Conservation (phyloP, 2,888 invertebrate genomes). For the Nemoura dubitans region DNA sequence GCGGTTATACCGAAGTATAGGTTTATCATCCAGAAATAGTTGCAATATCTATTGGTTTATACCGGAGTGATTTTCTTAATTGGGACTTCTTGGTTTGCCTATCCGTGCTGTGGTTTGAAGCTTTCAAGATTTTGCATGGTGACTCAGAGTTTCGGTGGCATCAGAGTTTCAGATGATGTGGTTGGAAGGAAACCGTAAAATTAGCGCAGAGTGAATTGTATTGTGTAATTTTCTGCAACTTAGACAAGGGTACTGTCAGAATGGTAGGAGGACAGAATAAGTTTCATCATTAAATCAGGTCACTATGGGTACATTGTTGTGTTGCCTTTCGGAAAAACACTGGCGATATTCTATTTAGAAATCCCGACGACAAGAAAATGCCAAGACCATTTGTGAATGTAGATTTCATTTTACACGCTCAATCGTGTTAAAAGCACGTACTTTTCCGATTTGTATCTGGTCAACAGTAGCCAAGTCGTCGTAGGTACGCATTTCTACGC, state of each 20-base stretch:
- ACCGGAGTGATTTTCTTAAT: too few species aligned
- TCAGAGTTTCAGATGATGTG: too few species aligned
- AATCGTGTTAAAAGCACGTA: not conserved
- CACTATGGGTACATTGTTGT: not conserved
- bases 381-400: not conserved
- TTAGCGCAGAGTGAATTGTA: not conserved
- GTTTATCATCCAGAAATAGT: not conserved
- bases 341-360: not conserved
- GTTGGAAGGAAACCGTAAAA: too few species aligned
- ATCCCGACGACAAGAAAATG: not conserved
- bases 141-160: too few species aligned
- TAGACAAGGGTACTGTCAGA: not conserved
- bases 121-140: too few species aligned
- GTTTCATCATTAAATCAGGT: not conserved
- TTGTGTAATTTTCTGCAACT: not conserved
- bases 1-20: not conserved
- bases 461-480: not conserved
- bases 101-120: too few species aligned
- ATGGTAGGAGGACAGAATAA: not conserved
- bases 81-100: too few species aligned
- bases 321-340: not conserved
- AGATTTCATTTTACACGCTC: not conserved
- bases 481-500: not conserved
- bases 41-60: too few species aligned
- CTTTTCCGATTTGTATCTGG: not conserved